phyloP scores from a whole-genome alignment of 2,888 invertebrate species.

The Chouioia cunea region DNA sequence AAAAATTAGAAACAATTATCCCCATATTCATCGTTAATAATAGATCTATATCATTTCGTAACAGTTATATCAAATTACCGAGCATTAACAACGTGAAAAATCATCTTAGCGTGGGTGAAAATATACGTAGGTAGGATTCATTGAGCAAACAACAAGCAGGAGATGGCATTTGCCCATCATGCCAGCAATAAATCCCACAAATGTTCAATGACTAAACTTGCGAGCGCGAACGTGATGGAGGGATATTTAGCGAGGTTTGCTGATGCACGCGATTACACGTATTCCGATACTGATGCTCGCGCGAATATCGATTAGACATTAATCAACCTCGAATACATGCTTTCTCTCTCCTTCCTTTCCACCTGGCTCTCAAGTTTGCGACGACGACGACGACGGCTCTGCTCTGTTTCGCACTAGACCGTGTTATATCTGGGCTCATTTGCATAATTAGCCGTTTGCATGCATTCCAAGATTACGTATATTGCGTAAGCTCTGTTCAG shows the following conservation, averaged over 20 bases:
- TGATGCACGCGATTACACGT: neutral
- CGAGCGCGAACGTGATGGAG: slow-evolving; percentile 17
- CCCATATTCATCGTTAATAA: too few species aligned
- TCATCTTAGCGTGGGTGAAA: too few species aligned
- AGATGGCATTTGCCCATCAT: too few species aligned
- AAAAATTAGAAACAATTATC: too few species aligned
- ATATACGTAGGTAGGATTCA: too few species aligned
- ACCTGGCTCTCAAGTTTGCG: neutral
- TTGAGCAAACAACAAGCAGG: too few species aligned
- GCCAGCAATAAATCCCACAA: too few species aligned
- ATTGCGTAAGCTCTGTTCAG: too few species aligned
- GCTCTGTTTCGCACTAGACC: neutral
- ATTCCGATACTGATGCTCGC: neutral
- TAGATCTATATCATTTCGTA: too few species aligned
- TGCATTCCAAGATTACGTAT: neutral
- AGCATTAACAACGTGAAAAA: too few species aligned
- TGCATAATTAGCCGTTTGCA: slow-evolving; percentile 25
- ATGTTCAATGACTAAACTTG: neutral
- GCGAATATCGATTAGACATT: slow-evolving; percentile 35
- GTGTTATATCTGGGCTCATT: slow-evolving; percentile 9
- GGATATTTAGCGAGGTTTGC: slow-evolving; percentile 8
- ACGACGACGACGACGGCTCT: too few species aligned
- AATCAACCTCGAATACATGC: slow-evolving; percentile 5
- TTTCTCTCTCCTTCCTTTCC: neutral
- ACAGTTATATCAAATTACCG: too few species aligned